Base-by-base conservation (phyloP, 2,888 invertebrate species). In the Ditula angustiorana region DNA sequence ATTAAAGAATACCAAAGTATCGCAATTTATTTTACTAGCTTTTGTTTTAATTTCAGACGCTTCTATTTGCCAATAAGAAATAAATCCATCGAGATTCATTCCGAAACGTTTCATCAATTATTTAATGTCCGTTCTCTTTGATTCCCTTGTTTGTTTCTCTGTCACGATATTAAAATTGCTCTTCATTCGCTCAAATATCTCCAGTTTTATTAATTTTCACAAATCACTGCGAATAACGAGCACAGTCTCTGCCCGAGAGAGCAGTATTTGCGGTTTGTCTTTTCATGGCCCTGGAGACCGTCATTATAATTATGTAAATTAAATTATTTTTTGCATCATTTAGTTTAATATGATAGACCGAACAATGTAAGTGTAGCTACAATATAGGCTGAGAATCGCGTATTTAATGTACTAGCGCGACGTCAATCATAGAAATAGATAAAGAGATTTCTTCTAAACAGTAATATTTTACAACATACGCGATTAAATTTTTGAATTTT, bases 111-210 rank as follows among this genome's bases (percentile, higher is more conserved):
- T 33, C 24, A 58, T 58, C 47, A 58, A 47, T 58, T 58, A 41
- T 41, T 41, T 41, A 41, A 41, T 10, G 41, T 58, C 44, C 23
- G 30, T 33, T 24, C 47, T 24, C 47, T 47, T 33, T 47, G 57
- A 57, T 46, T 23, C 5, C 57, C 11, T 47, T 28, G 57, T 46
- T 46, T 57, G 47, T 33, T 19, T 58, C 13, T 11, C 58, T 16
- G 30, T 41, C 30, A 16, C 23, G 26, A 50, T 49, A 59, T 59
- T 59, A 26, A 59, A 49, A 35, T 49, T 21, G 33, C n/a, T 50
- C 28, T 37, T 23, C 24, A 13, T 47, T 13, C 21, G 7, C 5
- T 8, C 52, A 16, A 52, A 30, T n/a, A n/a, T 23, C 7, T 23
- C 30, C 19, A 11, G 30, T 33, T 33, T 52, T 23, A 52, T 52